phyloP scores from a whole-genome alignment of 1,140 invertebrate genomes.

The Aricia agestis region DNA sequence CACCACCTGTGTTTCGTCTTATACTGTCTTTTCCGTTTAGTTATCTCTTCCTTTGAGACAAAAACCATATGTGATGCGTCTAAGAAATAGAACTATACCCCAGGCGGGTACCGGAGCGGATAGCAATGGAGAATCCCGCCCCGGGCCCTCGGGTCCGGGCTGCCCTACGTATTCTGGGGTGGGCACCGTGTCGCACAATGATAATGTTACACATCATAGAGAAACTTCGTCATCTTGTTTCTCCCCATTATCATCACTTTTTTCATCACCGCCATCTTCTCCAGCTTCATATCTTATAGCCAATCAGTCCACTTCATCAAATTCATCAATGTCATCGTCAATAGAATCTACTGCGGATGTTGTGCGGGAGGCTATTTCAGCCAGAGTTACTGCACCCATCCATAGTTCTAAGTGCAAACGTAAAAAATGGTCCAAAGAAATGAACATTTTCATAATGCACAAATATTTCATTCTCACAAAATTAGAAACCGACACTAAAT shows the following conservation, averaged over 20 bases:
- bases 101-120: neutral
- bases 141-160: neutral
- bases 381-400: neutral
- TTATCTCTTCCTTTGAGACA: neutral
- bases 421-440: neutral
- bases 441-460: neutral
- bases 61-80: neutral
- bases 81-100: neutral
- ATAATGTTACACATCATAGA: neutral
- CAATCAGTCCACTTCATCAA: neutral
- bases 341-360: neutral
- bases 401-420: neutral
- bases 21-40: too few relatives aligned
- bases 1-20: too few relatives aligned
- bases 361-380: neutral
- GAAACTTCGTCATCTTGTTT: neutral
- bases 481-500: slow-evolving; percentile 18
- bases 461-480: neutral
- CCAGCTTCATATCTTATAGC: neutral
- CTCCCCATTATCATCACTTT: neutral
- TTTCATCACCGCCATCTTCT: neutral
- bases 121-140: neutral
- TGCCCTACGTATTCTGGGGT: slow-evolving; percentile 16
- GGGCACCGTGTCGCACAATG: neutral
- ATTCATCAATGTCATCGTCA: neutral